These are phyloP conservation scores for Leptinotarsa defecta DNA, from an alignment of 1,140 invertebrate species.

Conservation along the genomic window DNA sequence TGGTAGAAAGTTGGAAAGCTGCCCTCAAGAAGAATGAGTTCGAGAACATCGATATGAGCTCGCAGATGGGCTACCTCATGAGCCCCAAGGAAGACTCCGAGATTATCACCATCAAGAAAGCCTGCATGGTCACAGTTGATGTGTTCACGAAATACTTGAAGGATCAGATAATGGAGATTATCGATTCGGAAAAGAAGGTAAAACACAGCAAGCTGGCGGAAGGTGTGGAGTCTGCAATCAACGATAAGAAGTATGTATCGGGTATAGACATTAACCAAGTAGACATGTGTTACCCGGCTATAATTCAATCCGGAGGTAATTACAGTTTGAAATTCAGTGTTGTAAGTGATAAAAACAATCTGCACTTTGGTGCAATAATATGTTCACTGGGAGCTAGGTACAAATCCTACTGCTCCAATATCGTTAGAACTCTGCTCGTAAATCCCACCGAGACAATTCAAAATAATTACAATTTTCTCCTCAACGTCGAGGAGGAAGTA, in stretches of 20 bases:
- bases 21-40: constrained; percentile 77
- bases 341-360: constrained; percentile 87
- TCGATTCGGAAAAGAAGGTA: constrained; percentile 96
- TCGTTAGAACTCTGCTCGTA: constrained; percentile 95
- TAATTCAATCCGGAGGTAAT: constrained; percentile 97
- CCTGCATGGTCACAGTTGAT: constrained; percentile 90
- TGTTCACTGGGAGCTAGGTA: constrained; percentile 94
- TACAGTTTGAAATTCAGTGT: constrained; percentile 97
- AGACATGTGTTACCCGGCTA: constrained; percentile 97
- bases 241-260: constrained; percentile 92
- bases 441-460: constrained; percentile 84
- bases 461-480: constrained; percentile 91
- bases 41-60: constrained; percentile 87
- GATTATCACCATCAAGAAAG: constrained; percentile 91
- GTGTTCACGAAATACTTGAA: constrained; percentile 96
- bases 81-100: constrained; percentile 95
- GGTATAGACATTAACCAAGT: constrained; percentile 86
- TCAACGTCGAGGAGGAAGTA: constrained; percentile 91
- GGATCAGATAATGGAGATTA: constrained; percentile 98
- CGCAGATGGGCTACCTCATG: constrained; percentile 84
- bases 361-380: constrained; percentile 96
- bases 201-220: constrained; percentile 94
- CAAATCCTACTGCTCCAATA: constrained; percentile 98
- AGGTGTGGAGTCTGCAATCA: constrained; percentile 88
- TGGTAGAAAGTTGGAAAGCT: constrained; percentile 89